Percentiles rank a stretch among this genome's conserved stretches.
phyloP scores from a whole-genome alignment of 1,140 invertebrate genomes.

The Zaprionus nigranus region DNA sequence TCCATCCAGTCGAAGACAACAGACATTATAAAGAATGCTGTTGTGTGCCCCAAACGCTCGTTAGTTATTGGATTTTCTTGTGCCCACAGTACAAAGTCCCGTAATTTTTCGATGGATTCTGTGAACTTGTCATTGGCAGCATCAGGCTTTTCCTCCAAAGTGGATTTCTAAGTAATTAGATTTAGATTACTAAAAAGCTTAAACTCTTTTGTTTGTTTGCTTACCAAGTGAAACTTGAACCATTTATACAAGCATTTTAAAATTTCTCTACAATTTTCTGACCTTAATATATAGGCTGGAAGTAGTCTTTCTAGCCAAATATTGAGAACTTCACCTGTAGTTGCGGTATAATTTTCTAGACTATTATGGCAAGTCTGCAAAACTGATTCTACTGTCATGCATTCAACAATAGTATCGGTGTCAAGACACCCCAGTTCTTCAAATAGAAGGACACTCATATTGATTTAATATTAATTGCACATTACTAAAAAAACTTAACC shows the following conservation, averaged over 20 bases:
- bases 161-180: slow-evolving; percentile 9
- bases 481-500: not conserved
- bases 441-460: too few relatives aligned
- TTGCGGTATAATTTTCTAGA: slow-evolving; percentile 19
- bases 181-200: not conserved
- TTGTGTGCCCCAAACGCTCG: slow-evolving; percentile 46
- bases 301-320: slow-evolving; percentile 64
- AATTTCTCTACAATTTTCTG: slow-evolving; percentile 20
- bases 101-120: slow-evolving; percentile 25
- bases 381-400: slow-evolving; percentile 44
- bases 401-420: slow-evolving; percentile 32
- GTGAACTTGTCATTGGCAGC: slow-evolving; percentile 8
- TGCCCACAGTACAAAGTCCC: slow-evolving; percentile 20
- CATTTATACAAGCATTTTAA: slow-evolving; percentile 51
- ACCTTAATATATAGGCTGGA: slow-evolving; percentile 41
- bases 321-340: slow-evolving; percentile 38
- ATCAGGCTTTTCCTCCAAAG: not conserved
- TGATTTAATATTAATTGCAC: not conserved
- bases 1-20: slow-evolving; percentile 35
- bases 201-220: not conserved
- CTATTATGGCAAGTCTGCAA: slow-evolving; percentile 41
- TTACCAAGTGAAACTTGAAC: slow-evolving; percentile 36
- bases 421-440: slow-evolving; percentile 48
- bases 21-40: slow-evolving; percentile 39
- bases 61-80: slow-evolving; percentile 20